Evolutionary conservation across 2,888 invertebrate genomes (phyloP).

Genomic region (Therioaphis trifolii): DNA sequence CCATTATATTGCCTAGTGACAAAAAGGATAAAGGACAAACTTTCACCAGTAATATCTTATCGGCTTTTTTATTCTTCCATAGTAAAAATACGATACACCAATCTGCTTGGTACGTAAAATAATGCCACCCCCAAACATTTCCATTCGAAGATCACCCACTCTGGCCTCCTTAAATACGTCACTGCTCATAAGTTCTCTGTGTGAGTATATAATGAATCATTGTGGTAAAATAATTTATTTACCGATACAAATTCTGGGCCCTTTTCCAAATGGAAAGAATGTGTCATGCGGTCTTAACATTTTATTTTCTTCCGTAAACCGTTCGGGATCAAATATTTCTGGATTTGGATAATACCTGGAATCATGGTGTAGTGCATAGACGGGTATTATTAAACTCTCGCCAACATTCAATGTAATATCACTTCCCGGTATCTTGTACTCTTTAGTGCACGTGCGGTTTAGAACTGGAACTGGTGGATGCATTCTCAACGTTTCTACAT

Average conservation of each 20-base stretch:
- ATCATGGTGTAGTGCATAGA: constrained; percentile 73
- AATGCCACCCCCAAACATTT: too few species aligned
- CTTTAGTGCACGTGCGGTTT: constrained; percentile 71
- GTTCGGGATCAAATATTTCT: constrained; percentile 72
- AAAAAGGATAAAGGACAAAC: too few species aligned
- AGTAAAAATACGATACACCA: too few species aligned
- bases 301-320: constrained; percentile 72
- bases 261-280: too few species aligned
- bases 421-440: constrained; percentile 71
- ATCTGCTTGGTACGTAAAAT: too few species aligned
- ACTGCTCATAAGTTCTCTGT: too few species aligned
- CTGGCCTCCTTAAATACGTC: too few species aligned
- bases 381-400: constrained; percentile 72
- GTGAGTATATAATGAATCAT: too few species aligned
- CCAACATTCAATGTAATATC: constrained; percentile 71
- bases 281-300: constrained; percentile 71
- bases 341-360: constrained; percentile 73
- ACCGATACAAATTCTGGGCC: constrained; percentile 64
- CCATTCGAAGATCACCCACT: too few species aligned
- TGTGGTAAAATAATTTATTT: not conserved
- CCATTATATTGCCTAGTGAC: too few species aligned
- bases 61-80: too few species aligned
- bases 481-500: constrained; percentile 73
- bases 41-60: too few species aligned
- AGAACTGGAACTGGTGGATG: constrained; percentile 73